A percentile compares a stretch with the other conserved stretches of the same genome.
Evolutionary conservation across 2,888 invertebrate genomes (phyloP).

Genomic region (Marronus borbonicus): DNA sequence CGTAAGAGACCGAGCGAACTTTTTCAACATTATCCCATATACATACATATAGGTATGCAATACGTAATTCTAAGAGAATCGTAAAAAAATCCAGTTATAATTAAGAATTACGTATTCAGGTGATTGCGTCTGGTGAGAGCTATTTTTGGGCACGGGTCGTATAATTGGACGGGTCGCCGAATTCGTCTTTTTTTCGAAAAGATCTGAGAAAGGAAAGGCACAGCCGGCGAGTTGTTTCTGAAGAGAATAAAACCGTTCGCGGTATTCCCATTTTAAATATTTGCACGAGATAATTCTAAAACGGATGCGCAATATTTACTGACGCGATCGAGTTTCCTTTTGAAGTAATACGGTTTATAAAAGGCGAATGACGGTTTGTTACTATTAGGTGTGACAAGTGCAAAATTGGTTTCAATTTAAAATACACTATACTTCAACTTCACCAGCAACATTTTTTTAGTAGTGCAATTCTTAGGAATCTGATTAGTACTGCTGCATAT

Average conservation of each 20-base stretch:
- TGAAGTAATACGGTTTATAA: slow-evolving; percentile 5
- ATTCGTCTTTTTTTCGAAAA: slow-evolving; percentile 41
- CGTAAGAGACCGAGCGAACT: not conserved
- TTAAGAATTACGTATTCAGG: slow-evolving; percentile 49
- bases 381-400: not conserved
- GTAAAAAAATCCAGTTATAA: slow-evolving; percentile 33
- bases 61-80: slow-evolving; percentile 15
- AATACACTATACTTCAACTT: not conserved
- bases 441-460: too few species aligned
- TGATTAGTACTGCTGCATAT: too few species aligned
- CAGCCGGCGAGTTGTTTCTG: slow-evolving; percentile 11
- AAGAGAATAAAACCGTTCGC: slow-evolving; percentile 26
- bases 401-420: not conserved
- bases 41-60: not conserved
- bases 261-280: slow-evolving; percentile 41
- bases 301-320: slow-evolving; percentile 40
- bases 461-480: too few species aligned
- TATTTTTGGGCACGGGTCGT: slow-evolving; percentile 50
- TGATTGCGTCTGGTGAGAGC: slow-evolving; percentile 31
- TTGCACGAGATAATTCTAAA: slow-evolving; percentile 34
- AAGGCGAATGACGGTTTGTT: slow-evolving; percentile 9
- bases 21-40: slow-evolving; percentile 11
- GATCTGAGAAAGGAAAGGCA: slow-evolving; percentile 38
- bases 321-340: slow-evolving; percentile 23
- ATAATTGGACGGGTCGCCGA: slow-evolving; percentile 47